A percentile compares a stretch with the other conserved stretches of the same genome.
phyloP scores from a whole-genome alignment of 2,797 vertebrate genomes.

The Botia almorhae region DNA sequence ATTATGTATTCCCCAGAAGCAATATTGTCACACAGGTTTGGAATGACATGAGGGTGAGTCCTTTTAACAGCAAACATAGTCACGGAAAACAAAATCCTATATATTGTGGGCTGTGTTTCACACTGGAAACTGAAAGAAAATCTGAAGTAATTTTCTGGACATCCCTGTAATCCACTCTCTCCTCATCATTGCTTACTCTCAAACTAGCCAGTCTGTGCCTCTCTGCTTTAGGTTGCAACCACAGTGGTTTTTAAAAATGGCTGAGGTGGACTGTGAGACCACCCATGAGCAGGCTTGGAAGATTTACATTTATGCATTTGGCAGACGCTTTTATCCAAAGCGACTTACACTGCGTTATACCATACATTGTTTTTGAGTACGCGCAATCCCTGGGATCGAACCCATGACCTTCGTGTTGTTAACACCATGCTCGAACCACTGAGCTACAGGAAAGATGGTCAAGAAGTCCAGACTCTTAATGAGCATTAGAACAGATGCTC shows the following conservation, averaged over 20 bases:
- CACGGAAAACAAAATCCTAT: background rate
- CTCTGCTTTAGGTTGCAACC: slow-evolving; percentile 19
- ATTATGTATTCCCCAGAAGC: too few relatives aligned
- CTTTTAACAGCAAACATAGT: slow-evolving; percentile 7
- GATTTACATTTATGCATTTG: too few relatives aligned
- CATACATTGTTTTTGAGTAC: too few relatives aligned
- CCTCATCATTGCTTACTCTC: background rate
- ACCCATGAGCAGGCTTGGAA: slow-evolving; percentile 32
- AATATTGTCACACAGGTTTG: too few relatives aligned
- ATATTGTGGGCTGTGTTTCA: background rate
- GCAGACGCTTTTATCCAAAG: too few relatives aligned
- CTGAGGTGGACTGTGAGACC: background rate
- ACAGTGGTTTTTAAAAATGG: slow-evolving; percentile 29
- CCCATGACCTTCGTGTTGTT: too few relatives aligned
- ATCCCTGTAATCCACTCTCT: slow-evolving; percentile 4
- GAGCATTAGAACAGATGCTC: slow-evolving; percentile 43
- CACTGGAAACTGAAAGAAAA: background rate
- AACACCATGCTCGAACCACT: too few relatives aligned
- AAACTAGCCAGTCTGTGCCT: background rate
- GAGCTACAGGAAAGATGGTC: too few relatives aligned
- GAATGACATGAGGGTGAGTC: too few relatives aligned
- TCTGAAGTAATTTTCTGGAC: background rate
- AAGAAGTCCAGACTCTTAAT: background rate
- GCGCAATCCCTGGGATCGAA: too few relatives aligned
- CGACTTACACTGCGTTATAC: too few relatives aligned